Evolutionary conservation across 2,113 vertebrate genomes (phyloP), one percentile per base, ranked within the genome.

Genomic region (Neoarius graeffei): DNA sequence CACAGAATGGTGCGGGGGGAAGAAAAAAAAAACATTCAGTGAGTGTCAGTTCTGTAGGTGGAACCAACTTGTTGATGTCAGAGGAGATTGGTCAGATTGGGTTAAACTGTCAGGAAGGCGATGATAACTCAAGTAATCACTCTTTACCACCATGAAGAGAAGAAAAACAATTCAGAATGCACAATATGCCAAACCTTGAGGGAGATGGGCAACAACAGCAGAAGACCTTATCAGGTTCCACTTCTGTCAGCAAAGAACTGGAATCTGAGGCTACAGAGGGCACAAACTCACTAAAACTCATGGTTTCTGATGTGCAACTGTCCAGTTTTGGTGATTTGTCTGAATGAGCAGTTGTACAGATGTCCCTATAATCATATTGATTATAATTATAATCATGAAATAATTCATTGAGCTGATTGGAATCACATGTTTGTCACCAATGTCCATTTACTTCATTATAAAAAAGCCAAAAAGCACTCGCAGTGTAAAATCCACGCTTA

Each of bases 401-500:
- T 54, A 73, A 50, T 57, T 85, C 56, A 59, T 62, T 20, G 73
- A 54, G 56, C 48, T 60, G 10, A 54, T 54, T 62, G n/a, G 17
- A 66, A 62, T 73, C 84, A 42, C 17, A 42, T 52, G 71, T 50
- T 76, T 76, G 85, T 64, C 48, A n/a, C 13, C 7, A 17, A 10
- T 50, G 42, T 86, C 42, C 73, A 27, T 86, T 76, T 77, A 27
- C 14, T 77, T 77, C 7, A 50, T 48, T 64, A 2, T 62, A 62
- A 27, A 5, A 82, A 42, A 82, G 19, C 4, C 7, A 48, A 62
- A 60, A 81, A 60, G 10, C 19, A 11, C 56, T 23, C 4, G 0
- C 17, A 54, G 11, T 85, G n/a, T 48, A 73, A 73, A 79, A 60
- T 59, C 25, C 88, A 90, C 90, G 90, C 92, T 89, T 74, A 87